Base-by-base conservation (phyloP, 2,888 invertebrate species). In the Sericinus montela region DNA sequence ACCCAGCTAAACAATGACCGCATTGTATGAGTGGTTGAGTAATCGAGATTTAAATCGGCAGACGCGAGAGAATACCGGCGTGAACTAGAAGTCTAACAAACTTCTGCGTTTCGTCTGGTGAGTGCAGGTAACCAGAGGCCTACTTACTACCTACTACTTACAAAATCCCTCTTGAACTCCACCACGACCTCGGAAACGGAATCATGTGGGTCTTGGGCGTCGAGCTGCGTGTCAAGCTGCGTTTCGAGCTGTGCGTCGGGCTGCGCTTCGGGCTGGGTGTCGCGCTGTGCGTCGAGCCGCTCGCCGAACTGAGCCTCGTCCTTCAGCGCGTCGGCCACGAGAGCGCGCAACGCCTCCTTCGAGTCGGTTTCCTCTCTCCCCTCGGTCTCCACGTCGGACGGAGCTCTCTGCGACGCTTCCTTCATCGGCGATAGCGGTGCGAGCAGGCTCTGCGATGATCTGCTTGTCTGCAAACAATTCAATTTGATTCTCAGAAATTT, bases 371-470 rank as follows among this genome's bases (percentile, higher is more conserved):
- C 59, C 7, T 48, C 52, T 1, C 55, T 46, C n/a, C 49, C 19
- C 57, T 59, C 11, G 16, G 41, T 48, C 14, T 45, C 56, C 11
- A 36, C 8, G 38, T 50, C 51, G n/a, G 16, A 35, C 28, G 29
- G 3, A n/a, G 47, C 39, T 11, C 42, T 45, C 30, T 37, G 48
- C 11, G 36, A 14, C 1, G 38, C 32, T 11, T 50, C 54, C 5
- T 47, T 28, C 10, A 46, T 45, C 0, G 72, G 60, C 6, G 76
- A 67, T 6, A 75, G 57, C 1, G 86, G 85, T 6, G 82, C 82
- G 1, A 86, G 63, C 10, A 86, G 63, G 45, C 85, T 86, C 54
- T 85, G 84, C 0, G 73, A 61, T 1, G 80, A 69, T 4, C 82
- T 79, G 1, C 59, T 46, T 0, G 66, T 39, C 48, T 68, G 69